Percentiles rank a stretch among this genome's conserved stretches.
phyloP scores from a whole-genome alignment of 2,797 vertebrate species.

The Xenops minutus region DNA sequence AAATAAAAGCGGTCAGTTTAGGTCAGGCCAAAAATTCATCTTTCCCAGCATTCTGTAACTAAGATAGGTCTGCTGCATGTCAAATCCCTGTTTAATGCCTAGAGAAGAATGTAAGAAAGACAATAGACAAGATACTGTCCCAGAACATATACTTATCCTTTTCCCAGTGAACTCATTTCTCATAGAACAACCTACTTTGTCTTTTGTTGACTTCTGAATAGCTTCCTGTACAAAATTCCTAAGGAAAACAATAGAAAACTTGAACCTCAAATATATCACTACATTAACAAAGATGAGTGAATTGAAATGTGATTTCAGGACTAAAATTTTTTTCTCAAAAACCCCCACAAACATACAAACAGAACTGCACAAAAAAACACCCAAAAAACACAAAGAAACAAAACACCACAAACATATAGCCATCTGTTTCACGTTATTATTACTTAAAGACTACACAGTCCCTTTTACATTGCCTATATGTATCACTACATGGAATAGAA shows the following conservation, averaged over 20 bases:
- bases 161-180: not conserved
- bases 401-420: not conserved
- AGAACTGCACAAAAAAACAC: not conserved
- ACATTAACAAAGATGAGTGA: not conserved
- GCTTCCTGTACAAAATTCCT: not conserved
- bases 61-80: not conserved
- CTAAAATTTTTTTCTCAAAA: not conserved
- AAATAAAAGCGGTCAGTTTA: not conserved
- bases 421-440: accelerated
- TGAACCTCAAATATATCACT: not conserved
- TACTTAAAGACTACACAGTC: not conserved
- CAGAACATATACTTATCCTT: not conserved
- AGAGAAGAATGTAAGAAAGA: not conserved
- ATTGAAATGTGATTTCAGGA: not conserved
- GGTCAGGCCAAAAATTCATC: not conserved
- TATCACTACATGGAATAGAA: not conserved
- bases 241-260: not conserved
- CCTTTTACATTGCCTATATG: not conserved
- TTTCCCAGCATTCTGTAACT: not conserved
- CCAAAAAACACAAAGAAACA: not conserved
- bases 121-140: not conserved
- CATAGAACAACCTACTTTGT: not conserved
- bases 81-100: not conserved
- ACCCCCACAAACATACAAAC: no score
- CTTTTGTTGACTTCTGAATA: not conserved